Conservation (phyloP, 2,113 vertebrate genomes). For the Oostethus manadensis region DNA sequence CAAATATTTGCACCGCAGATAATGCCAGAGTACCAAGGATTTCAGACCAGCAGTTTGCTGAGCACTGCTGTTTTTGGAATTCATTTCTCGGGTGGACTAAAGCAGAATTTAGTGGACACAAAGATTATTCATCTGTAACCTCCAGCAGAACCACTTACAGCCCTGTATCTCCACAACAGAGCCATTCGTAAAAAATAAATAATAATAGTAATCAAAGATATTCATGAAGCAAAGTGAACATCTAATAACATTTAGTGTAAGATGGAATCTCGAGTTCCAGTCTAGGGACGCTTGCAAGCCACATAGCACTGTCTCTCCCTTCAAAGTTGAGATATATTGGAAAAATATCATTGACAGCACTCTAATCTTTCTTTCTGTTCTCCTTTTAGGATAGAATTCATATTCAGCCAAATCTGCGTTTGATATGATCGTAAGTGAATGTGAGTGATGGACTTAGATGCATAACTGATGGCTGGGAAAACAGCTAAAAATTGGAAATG, state of each 20-base stretch:
- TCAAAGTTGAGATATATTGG: constrained; percentile 22
- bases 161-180: constrained; percentile 40
- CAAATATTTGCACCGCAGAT: constrained; percentile 66
- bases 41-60: constrained; percentile 58
- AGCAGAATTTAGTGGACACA: constrained; percentile 59
- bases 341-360: constrained; percentile 29
- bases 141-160: constrained; percentile 39
- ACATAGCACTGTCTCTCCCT: neutral
- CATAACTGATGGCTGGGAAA: constrained; percentile 49
- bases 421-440: constrained; percentile 48
- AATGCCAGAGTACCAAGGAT: constrained; percentile 56
- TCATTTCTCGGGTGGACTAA: constrained; percentile 59
- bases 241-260: constrained; percentile 35
- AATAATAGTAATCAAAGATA: constrained; percentile 32
- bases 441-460: constrained; percentile 49
- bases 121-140: constrained; percentile 60
- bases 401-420: constrained; percentile 39
- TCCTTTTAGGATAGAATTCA: constrained; percentile 24
- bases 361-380: constrained; percentile 2
- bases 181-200: constrained; percentile 40
- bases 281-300: constrained; percentile 12
- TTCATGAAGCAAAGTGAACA: constrained; percentile 38
- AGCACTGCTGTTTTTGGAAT: constrained; percentile 59
- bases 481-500: constrained; percentile 48
- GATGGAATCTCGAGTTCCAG: constrained; percentile 15